Evolutionary conservation across 2,113 vertebrate species (phyloP).

Genomic region (Microcebus lehilahytsara): DNA sequence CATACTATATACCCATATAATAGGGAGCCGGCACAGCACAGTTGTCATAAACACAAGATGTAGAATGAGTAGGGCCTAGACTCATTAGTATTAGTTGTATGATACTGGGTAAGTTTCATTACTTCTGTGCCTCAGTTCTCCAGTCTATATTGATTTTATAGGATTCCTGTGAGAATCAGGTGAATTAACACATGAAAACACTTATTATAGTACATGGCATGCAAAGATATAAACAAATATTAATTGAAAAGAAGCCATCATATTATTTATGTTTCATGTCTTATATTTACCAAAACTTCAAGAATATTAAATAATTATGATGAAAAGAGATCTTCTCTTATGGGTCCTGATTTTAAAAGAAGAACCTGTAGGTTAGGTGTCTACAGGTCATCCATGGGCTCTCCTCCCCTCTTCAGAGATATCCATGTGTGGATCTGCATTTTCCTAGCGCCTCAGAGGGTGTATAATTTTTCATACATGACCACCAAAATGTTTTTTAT

Average conservation of each 20-base stretch:
- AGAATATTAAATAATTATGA: not conserved
- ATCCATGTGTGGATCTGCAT: not conserved
- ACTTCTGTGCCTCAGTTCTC: not conserved
- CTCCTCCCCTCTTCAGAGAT: not conserved
- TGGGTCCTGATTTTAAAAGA: not conserved
- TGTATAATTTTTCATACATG: not conserved
- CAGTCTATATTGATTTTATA: not conserved
- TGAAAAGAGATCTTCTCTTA: not conserved
- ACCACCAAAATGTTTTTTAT: not conserved
- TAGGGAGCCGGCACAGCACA: not conserved
- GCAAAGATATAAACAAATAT: not conserved
- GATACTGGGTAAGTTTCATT: not conserved
- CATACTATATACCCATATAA: not conserved
- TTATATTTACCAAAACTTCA: not conserved
- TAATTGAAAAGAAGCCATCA: not conserved
- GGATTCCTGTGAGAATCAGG: not conserved
- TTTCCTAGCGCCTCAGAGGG: not conserved
- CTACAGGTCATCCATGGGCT: not conserved
- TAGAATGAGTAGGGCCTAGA: not conserved
- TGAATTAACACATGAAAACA: not conserved
- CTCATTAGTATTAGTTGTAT: not conserved
- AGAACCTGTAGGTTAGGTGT: not conserved
- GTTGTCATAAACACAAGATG: not conserved
- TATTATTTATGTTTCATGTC: not conserved
- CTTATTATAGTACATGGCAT: not conserved